Evolutionary conservation across 2,113 vertebrate species (phyloP).

Genomic region (Sorex fumeus): DNA sequence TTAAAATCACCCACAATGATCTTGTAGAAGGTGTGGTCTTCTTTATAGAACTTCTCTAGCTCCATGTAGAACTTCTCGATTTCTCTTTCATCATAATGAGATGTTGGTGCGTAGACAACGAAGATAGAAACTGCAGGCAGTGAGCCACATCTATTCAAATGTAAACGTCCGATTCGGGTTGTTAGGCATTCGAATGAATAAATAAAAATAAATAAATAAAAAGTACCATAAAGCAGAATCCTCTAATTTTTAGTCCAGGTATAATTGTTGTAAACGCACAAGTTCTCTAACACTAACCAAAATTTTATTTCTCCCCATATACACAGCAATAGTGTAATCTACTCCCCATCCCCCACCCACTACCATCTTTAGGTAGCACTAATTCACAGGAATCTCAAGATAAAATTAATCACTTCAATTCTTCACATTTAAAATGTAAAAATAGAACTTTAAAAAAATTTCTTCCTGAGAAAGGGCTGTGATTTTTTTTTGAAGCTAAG

Average conservation of each 20-base stretch:
- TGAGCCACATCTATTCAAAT: too few species aligned
- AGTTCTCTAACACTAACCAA: neutral
- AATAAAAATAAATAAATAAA: too few species aligned
- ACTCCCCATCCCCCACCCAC: neutral
- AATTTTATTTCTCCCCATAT: neutral
- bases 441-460: conserved; percentile 14
- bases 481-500: neutral
- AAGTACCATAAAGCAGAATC: neutral
- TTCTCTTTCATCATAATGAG: too few species aligned
- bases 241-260: neutral
- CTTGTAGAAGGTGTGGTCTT: too few species aligned
- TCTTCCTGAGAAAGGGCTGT: neutral
- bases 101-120: too few species aligned
- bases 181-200: too few species aligned
- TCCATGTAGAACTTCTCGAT: too few species aligned
- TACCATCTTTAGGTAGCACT: neutral
- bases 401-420: conserved; percentile 42
- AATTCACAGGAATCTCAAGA: neutral
- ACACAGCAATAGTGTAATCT: neutral
- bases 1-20: too few species aligned
- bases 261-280: conserved; percentile 15
- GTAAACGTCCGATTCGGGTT: too few species aligned
- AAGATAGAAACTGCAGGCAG: too few species aligned
- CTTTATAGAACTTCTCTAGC: too few species aligned
- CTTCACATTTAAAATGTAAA: conserved; percentile 7